Percentiles rank a stretch among this genome's conserved stretches.
Conservation (phyloP, 37 sponge, comb jelly and placozoan species). For the Spongilla lacustris region DNA sequence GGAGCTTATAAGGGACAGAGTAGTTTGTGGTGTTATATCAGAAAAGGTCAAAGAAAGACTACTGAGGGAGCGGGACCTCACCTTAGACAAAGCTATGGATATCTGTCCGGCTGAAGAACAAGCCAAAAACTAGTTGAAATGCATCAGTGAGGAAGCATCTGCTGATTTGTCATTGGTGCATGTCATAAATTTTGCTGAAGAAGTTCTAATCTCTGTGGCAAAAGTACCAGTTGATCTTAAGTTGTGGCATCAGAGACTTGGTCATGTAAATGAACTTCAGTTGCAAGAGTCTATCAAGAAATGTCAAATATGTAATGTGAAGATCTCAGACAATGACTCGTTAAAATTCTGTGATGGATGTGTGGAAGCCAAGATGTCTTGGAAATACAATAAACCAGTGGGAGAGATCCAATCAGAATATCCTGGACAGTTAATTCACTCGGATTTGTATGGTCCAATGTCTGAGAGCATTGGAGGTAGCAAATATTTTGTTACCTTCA, state of each 20-base stretch:
- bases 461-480: constrained; percentile 53
- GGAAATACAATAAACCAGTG: constrained; percentile 38
- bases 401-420: constrained; percentile 29
- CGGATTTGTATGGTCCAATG: constrained; percentile 64
- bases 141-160: not conserved
- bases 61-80: constrained; percentile 24
- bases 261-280: constrained; percentile 37
- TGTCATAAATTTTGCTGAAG: too few species aligned
- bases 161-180: not conserved
- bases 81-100: constrained; percentile 21
- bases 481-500: constrained; percentile 71
- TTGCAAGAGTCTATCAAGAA: constrained; percentile 31
- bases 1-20: too few species aligned
- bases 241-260: constrained; percentile 63
- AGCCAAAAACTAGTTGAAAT: too few species aligned
- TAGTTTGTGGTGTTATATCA: too few species aligned
- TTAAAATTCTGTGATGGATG: constrained; percentile 50
- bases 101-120: constrained; percentile 40
- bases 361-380: constrained; percentile 39
- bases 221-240: constrained; percentile 9
- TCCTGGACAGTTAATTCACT: constrained; percentile 41
- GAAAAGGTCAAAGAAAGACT: constrained; percentile 28
- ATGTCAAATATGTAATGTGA: constrained; percentile 20
- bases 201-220: too few species aligned
- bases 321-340: not conserved